phyloP scores from a whole-genome alignment of 2,797 vertebrate genomes.

The Ctenopoma kingsleyae region DNA sequence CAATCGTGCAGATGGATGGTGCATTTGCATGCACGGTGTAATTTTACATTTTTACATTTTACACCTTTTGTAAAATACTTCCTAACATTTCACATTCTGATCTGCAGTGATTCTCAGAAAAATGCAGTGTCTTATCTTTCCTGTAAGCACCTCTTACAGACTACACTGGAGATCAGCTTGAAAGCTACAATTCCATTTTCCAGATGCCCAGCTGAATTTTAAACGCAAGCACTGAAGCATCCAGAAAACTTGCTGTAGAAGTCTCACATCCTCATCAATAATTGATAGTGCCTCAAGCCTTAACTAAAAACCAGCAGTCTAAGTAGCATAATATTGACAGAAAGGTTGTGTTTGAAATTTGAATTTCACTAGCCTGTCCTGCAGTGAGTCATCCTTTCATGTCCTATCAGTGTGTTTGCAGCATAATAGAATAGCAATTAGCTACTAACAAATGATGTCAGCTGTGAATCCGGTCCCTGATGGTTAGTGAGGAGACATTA shows the following conservation, averaged over 20 bases:
- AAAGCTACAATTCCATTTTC: constrained; percentile 27
- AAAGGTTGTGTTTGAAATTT: constrained; percentile 48
- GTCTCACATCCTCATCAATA: constrained; percentile 60
- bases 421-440: constrained; percentile 59
- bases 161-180: constrained; percentile 19
- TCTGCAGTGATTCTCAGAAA: not conserved
- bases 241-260: constrained; percentile 31
- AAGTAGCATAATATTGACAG: constrained; percentile 25
- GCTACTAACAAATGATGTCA: constrained; percentile 51
- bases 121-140: constrained; percentile 21
- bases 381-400: constrained; percentile 58
- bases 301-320: constrained; percentile 56
- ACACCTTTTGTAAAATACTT: not conserved
- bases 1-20: not conserved
- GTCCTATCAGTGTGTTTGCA: constrained; percentile 47
- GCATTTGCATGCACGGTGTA: not conserved
- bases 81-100: not conserved
- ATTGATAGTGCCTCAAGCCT: constrained; percentile 60
- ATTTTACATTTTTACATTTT: not conserved
- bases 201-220: constrained; percentile 36
- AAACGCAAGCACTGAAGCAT: constrained; percentile 35
- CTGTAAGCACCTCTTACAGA: constrained; percentile 11
- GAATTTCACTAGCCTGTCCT: constrained; percentile 47
- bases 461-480: constrained; percentile 25
- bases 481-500: constrained; percentile 12